phyloP scores from a whole-genome alignment of 2,797 vertebrate genomes.

The Nothura maculosa region DNA sequence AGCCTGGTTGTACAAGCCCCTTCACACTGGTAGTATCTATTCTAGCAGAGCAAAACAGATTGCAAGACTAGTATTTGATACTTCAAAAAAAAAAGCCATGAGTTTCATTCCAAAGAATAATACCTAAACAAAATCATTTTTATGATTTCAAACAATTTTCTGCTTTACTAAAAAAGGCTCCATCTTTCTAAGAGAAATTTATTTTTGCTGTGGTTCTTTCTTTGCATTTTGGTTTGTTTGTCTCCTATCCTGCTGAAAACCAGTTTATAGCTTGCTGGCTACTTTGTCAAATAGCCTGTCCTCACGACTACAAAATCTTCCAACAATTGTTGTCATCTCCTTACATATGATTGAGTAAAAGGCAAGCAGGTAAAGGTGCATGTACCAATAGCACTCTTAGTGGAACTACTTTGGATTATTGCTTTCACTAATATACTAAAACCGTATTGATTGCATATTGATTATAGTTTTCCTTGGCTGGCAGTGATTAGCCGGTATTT shows the following conservation, averaged over 20 bases:
- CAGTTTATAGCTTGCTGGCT: not conserved
- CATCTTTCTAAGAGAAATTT: not conserved
- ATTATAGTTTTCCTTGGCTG: not conserved
- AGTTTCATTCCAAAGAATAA: not conserved
- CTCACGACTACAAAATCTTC: not conserved
- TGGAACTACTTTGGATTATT: conserved; percentile 3
- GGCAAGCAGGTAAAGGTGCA: not conserved
- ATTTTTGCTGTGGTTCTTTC: not conserved
- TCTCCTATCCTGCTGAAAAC: not conserved
- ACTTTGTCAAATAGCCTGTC: not conserved
- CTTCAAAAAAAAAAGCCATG: not conserved
- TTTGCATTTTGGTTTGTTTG: not conserved
- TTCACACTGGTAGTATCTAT: not conserved
- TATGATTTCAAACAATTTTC: not conserved
- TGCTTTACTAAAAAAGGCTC: not conserved
- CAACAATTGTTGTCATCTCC: not conserved
- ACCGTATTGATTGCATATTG: not conserved
- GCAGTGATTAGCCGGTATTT: conserved; percentile 6
- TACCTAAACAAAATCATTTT: not conserved
- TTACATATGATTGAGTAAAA: not conserved
- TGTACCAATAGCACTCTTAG: not conserved
- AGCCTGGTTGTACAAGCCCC: not conserved
- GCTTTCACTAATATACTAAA: not conserved
- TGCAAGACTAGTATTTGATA: not conserved
- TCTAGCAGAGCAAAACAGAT: not conserved